Evolutionary conservation across 2,888 invertebrate genomes (phyloP), one percentile per base, ranked within the genome.

Genomic region (Anaspis maculata): DNA sequence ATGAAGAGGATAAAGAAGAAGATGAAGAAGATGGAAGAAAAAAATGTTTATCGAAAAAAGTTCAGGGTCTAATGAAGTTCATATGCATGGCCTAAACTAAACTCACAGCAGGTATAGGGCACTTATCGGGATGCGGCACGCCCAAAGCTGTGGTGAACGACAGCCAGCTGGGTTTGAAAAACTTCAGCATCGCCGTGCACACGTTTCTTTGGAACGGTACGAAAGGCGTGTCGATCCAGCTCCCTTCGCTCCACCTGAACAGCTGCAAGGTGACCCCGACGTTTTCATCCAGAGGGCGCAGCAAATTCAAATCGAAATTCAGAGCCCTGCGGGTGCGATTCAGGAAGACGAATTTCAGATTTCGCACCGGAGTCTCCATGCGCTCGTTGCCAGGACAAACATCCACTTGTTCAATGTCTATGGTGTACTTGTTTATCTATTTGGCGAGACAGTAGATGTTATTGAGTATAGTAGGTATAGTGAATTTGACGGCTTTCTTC

Each of bases 101-200:
- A 15, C 33, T 39, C 30, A 43, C 46, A 7, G 41, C 25, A 11
- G 44, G 43, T 28, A 44, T 38, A 7, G 48, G 48, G 28, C 48
- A 48, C 10, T 37, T 27, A 9, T 41, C 40, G 2, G 44, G 42
- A 13, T 40, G 12, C 25, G 40, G 25, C 9, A 42, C 38, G 10
- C 42, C 42, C 5, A 32, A 7, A 12, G 16, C 21, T 3, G 12
- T 34, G 12, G 23, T 22, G 15, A 33, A 37, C 3, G 10, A 11
- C 7, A 30, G 27, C 35, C 37, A 42, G 1, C 11, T 1, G 7
- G 25, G 22, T 9, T 22, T 32, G 15, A 42, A 41, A 11, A 25
- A 13, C 19, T n/a, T 36, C 10, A 24, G 3, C 14, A 40, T 22
- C 2, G 19, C 15, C 13, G 32, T 35, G 25, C 47, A 47, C 3